These are phyloP conservation scores for Thalassaphorura encarpata DNA, from an alignment of 1,140 invertebrate species.

Conservation along the genomic window DNA sequence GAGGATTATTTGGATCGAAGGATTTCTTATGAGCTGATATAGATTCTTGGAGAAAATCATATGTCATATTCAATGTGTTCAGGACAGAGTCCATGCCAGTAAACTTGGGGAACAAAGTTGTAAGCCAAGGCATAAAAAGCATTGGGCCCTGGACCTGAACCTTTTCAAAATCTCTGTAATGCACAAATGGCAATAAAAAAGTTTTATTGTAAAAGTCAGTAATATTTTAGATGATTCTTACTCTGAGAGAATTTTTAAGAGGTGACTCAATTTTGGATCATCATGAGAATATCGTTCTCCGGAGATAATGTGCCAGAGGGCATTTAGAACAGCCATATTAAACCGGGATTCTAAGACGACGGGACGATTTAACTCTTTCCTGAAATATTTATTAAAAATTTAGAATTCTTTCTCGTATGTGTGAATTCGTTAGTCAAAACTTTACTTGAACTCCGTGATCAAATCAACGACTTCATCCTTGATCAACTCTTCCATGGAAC, in stretches of 20 bases:
- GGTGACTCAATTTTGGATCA: slow-evolving; percentile 31
- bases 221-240: slow-evolving; percentile 1
- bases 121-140: slow-evolving; percentile 29
- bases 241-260: slow-evolving; percentile 26
- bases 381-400: too few relatives aligned
- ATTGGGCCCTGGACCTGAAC: slow-evolving; percentile 28
- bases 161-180: slow-evolving; percentile 21
- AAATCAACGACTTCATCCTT: slow-evolving; percentile 47
- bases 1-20: slow-evolving; percentile 46
- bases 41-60: slow-evolving; percentile 42
- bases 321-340: slow-evolving; percentile 35
- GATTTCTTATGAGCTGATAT: slow-evolving; percentile 59
- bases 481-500: slow-evolving; percentile 58
- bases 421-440: too few relatives aligned
- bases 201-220: neutral
- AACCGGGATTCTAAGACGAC: too few relatives aligned
- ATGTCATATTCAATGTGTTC: slow-evolving; percentile 14
- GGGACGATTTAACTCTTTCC: too few relatives aligned
- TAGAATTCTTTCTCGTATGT: too few relatives aligned
- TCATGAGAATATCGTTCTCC: slow-evolving; percentile 49
- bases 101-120: slow-evolving; percentile 15
- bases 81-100: slow-evolving; percentile 29
- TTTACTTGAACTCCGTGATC: too few relatives aligned
- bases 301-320: slow-evolving; percentile 76
- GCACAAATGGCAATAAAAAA: slow-evolving; percentile 4